phyloP scores from a whole-genome alignment of 2,797 vertebrate genomes.

The Anolis apletophallus region DNA sequence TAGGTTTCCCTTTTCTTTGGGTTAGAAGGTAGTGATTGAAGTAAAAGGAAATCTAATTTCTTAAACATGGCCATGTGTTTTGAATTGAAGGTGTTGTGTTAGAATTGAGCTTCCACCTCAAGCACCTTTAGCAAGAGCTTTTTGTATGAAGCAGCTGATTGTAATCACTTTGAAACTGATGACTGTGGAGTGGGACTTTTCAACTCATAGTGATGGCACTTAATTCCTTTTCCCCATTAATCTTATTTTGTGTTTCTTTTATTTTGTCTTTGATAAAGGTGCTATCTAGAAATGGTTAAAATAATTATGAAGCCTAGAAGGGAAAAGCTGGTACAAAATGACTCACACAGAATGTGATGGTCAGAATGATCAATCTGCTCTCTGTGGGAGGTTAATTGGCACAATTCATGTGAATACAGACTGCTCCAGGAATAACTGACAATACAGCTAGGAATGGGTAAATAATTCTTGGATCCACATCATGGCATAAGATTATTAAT shows the following conservation, averaged over 20 bases:
- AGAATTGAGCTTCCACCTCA: constrained; percentile 68
- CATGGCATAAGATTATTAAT: background rate
- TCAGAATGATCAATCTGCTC: constrained; percentile 41
- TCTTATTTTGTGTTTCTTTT: background rate
- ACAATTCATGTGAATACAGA: constrained; percentile 10
- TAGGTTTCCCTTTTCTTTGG: constrained; percentile 44
- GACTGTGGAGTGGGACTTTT: constrained; percentile 67
- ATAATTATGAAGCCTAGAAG: constrained; percentile 40
- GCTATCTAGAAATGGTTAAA: constrained; percentile 61
- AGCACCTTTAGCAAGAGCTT: constrained; percentile 59
- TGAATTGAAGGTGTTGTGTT: constrained; percentile 59
- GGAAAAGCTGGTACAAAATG: constrained; percentile 41
- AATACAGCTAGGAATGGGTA: background rate
- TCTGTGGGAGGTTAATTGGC: constrained; percentile 18
- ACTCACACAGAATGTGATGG: constrained; percentile 27
- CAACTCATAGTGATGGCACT: constrained; percentile 60
- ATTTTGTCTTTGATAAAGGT: constrained; percentile 42
- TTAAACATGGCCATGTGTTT: constrained; percentile 56
- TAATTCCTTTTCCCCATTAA: constrained; percentile 52
- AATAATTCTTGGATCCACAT: background rate
- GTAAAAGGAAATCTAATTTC: background rate
- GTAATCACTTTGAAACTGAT: constrained; percentile 72
- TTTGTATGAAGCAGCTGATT: constrained; percentile 68
- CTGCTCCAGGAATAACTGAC: constrained; percentile 1
- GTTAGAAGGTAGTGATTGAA: constrained; percentile 32